Evolutionary conservation across 2,113 vertebrate species (phyloP), one percentile per base, ranked within the genome.

Genomic region (Mustela lutreola): DNA sequence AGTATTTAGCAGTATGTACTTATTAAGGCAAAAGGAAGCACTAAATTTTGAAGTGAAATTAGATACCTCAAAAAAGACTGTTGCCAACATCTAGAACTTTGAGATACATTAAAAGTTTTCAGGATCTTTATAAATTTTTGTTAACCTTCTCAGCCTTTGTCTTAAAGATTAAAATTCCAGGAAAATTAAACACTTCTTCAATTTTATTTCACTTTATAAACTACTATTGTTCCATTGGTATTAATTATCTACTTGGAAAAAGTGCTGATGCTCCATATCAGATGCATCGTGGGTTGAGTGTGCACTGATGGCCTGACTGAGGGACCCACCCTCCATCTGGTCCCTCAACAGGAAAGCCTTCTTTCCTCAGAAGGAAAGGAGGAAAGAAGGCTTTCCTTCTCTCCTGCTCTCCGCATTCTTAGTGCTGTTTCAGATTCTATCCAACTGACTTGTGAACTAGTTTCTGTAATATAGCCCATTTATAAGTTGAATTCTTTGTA

Each of bases 221-320:
- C 91, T 39, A 39, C 53, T 89, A 65, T 24, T 18, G 33, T 56
- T 78, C n/a, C 33, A 19, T 26, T 10, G 67, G 36, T 33, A 56
- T 83, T 91, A 91, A 56, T 83, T 91, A 91, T 85, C 56, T 84
- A 1, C 45, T 22, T n/a, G 19, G 58, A 56, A 96, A 83, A 42
- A 22, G 31, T 22, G 15, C n/a, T n/a, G 71, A 28, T 11, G 22
- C 60, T 33, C 78, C 24, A 1, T 26, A 3, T 67, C 36, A 31
- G 83, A 26, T 3, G 1, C 16, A 1, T 18, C 24, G 76, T 56
- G 76, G 56, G 18, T 19, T 75, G 11, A 31, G 45, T 10, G 0
- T 22, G 6, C 33, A 7, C 4, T 8, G 95, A 18, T 9, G 48
- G 12, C 45, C 63, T 63, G 2, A 14, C 63, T 63, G 2, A 14